Evolutionary conservation across 2,113 vertebrate genomes (phyloP).

Genomic region (Tor tambroides): DNA sequence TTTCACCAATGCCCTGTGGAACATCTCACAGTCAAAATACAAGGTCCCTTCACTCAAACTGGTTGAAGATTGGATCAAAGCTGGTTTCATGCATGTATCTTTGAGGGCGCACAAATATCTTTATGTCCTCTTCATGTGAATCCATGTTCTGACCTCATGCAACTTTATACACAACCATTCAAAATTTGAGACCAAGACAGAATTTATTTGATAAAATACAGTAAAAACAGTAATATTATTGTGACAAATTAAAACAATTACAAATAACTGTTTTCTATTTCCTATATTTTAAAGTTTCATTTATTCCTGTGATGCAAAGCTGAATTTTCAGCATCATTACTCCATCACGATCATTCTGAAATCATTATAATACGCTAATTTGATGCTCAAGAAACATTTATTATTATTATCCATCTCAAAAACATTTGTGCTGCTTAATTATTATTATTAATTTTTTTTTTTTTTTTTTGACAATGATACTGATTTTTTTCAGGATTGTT

Average conservation of each 20-base stretch:
- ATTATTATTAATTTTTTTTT: not conserved
- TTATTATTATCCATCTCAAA: not conserved
- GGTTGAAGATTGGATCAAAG: not conserved
- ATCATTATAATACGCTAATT: not conserved
- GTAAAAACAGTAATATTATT: not conserved
- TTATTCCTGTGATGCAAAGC: no score
- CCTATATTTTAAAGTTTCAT: not conserved
- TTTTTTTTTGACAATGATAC: not conserved
- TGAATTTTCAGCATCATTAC: not conserved
- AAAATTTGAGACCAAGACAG: not conserved
- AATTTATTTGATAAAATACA: not conserved
- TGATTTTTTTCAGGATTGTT: not conserved
- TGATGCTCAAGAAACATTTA: not conserved
- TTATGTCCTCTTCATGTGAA: not conserved
- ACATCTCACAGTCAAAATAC: conserved; percentile 13
- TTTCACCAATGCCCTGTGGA: conserved; percentile 21
- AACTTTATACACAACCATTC: not conserved
- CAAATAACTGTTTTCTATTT: not conserved
- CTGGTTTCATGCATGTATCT: not conserved
- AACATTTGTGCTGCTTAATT: not conserved
- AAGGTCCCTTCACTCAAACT: conserved; percentile 5
- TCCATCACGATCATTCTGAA: not conserved
- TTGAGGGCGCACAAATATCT: not conserved
- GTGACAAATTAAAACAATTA: not conserved
- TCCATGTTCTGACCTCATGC: not conserved